A percentile compares a stretch with the other conserved stretches of the same genome.
Conservation (phyloP, 1,140 invertebrate species). For the Bathynomus jamesi region DNA sequence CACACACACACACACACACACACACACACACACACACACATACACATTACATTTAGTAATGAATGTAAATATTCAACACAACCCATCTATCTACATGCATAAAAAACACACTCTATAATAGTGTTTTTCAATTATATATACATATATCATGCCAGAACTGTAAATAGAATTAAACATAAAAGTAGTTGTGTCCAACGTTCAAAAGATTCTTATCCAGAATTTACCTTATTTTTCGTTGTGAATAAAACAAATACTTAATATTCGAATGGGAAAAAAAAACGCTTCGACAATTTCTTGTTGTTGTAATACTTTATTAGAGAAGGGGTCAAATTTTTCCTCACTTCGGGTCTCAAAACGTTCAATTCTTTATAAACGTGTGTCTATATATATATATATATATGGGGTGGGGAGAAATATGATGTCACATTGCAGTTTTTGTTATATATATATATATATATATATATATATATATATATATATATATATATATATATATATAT, state of each 20-base stretch:
- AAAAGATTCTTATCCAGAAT: too few species aligned
- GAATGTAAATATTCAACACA: too few species aligned
- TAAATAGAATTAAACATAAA: too few species aligned
- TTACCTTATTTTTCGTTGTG: too few species aligned
- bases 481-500: background rate
- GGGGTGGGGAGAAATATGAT: background rate
- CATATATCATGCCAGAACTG: too few species aligned
- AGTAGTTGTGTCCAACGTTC: too few species aligned
- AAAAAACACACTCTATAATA: too few species aligned
- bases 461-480: background rate
- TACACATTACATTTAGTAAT: too few species aligned
- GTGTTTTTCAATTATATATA: too few species aligned
- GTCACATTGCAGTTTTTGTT: background rate
- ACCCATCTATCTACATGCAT: too few species aligned
- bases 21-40: too few species aligned
- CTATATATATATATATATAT: constrained; percentile 1
- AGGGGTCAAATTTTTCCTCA: background rate
- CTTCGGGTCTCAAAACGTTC: background rate
- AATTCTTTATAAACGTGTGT: background rate
- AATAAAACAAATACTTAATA: background rate
- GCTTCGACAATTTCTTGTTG: background rate
- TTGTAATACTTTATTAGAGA: background rate
- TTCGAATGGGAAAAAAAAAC: background rate
- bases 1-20: too few species aligned
- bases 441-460: background rate